phyloP scores from a whole-genome alignment of 2,113 vertebrate genomes.

The Platanista minor region DNA sequence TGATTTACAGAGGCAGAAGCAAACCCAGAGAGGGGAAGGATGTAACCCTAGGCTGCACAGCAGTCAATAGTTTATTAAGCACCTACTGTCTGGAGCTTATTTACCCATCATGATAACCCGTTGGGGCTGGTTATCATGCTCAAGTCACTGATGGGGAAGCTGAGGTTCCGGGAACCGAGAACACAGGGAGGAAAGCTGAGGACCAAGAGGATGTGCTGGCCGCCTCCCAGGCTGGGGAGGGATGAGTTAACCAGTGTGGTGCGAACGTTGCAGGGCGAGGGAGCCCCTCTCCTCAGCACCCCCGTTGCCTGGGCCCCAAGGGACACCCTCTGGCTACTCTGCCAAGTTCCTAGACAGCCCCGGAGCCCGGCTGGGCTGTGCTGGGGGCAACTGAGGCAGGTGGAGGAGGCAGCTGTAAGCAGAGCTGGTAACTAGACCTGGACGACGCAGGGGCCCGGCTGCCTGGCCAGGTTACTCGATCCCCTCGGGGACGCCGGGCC shows the following conservation, averaged over 20 bases:
- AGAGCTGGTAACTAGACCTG: constrained; percentile 64
- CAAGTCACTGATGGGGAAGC: background rate
- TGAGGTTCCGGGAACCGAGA: background rate
- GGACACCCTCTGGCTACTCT: background rate
- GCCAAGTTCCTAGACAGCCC: constrained; percentile 66
- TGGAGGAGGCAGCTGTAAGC: constrained; percentile 57
- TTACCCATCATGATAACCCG: rapidly evolving
- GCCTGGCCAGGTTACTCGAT: constrained; percentile 39
- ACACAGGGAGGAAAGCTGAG: background rate
- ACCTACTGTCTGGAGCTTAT: rapidly evolving
- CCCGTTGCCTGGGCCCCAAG: background rate
- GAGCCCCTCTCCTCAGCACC: background rate
- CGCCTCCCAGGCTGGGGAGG: background rate
- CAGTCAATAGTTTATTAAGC: background rate
- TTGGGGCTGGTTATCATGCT: rapidly evolving
- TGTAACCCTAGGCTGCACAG: background rate
- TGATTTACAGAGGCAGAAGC: background rate
- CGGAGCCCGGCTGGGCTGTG: background rate
- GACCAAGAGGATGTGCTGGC: background rate
- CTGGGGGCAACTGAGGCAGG: background rate
- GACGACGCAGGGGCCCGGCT: background rate
- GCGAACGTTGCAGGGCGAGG: background rate
- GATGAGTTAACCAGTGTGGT: background rate
- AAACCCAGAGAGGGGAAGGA: background rate
- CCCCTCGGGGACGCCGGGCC: background rate